Percentiles rank a stretch among this genome's conserved stretches.
phyloP scores from a whole-genome alignment of 1,140 invertebrate genomes.

The Neotoxoptera formosana region DNA sequence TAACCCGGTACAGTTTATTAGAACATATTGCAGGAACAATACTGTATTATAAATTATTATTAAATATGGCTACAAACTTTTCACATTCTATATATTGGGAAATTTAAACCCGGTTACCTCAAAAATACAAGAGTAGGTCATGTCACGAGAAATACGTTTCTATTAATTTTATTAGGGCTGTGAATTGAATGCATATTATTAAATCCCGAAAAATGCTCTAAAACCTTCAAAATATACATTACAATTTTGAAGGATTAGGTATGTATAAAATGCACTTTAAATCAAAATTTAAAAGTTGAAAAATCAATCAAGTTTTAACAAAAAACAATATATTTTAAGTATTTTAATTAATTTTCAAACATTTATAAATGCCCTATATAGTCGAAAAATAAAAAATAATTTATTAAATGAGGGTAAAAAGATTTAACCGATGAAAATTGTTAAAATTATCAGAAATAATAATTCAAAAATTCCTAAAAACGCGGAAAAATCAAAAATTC shows the following conservation, averaged over 20 bases:
- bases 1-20: not conserved
- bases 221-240: no score
- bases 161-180: not conserved
- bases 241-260: no score
- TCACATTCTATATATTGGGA: not conserved
- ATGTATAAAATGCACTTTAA: no score
- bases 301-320: not conserved
- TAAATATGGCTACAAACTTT: not conserved
- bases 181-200: not conserved
- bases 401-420: not conserved
- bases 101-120: not conserved
- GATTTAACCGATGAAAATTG: not conserved
- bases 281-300: no score
- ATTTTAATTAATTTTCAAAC: not conserved
- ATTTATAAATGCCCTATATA: not conserved
- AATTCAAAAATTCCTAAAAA: no score
- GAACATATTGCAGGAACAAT: not conserved
- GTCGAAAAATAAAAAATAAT: not conserved
- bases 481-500: no score
- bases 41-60: not conserved
- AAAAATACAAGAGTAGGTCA: not conserved
- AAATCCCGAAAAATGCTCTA: no score
- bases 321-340: not conserved
- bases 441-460: not conserved
- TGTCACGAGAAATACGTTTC: not conserved